Conservation (phyloP, 2,888 invertebrate genomes). For the Encarsia formosa region DNA sequence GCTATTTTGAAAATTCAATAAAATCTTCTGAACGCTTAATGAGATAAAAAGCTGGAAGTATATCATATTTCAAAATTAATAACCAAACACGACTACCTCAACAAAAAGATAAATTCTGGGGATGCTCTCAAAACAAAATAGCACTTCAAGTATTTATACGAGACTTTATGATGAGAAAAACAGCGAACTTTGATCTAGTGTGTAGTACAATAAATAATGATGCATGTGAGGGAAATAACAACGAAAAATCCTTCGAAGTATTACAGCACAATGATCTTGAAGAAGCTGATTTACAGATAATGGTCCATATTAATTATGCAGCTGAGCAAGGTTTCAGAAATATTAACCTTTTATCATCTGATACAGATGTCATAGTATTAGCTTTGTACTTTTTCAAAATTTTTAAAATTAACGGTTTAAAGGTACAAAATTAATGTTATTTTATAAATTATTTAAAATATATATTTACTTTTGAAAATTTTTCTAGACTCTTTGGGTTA, state of each 20-base stretch:
- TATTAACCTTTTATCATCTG: background rate
- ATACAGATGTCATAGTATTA: constrained; percentile 1
- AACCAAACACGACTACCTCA: background rate
- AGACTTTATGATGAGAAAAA: background rate
- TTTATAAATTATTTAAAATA: background rate
- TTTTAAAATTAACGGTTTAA: background rate
- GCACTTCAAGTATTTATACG: constrained; percentile 1
- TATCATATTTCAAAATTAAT: background rate
- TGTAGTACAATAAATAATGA: constrained; percentile 6
- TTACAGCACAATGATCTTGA: background rate
- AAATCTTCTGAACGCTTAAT: constrained; percentile 3
- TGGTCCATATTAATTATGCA: background rate
- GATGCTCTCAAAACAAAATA: background rate
- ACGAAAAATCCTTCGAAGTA: background rate
- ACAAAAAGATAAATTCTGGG: constrained; percentile 6
- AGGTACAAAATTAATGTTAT: background rate
- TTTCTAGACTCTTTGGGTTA: background rate
- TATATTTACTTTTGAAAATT: background rate
- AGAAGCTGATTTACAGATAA: constrained; percentile 1
- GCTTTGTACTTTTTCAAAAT: background rate
- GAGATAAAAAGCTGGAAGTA: background rate
- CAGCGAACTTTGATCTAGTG: background rate
- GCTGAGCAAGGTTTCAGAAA: background rate
- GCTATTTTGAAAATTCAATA: background rate
- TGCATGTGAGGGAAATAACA: background rate